Base-by-base conservation (phyloP, 2,797 vertebrate genomes). In the Craterocephalus amniculus region DNA sequence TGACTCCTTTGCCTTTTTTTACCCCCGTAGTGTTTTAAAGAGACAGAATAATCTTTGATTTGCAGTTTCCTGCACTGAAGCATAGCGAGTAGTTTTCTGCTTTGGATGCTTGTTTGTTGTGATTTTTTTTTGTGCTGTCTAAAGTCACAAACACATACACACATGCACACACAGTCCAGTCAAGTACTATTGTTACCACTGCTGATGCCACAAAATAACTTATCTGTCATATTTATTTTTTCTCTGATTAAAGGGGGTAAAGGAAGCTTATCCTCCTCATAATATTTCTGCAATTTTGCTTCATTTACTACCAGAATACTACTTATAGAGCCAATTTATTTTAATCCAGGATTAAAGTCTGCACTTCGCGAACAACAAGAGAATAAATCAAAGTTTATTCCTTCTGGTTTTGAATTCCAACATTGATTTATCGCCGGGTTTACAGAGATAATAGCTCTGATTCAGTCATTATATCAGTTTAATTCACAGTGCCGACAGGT, bases 1-100 rank as follows among this genome's bases (percentile, higher is more conserved):
- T 70, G 76, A 85, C 77, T 82, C 70, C 31, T 61, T 77, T 14
- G 35, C 69, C 75, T 65, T 82, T 65, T 82, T 77, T 76, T 1
- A 72, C 61, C 61, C 64, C 60, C 4, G 71, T 79, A 35, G 59
- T 71, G 77, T 87, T 86, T 83, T 61, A 75, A 80, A 74, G 61
- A 84, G 59, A 70, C 32, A 0, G 68, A 72, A 67, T 68, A 76
- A 74, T 77, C 7, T 32, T 70, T 83, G 69, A 78, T 78, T 77
- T 82, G 60, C 58, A 78, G 58, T 78, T 70, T 66, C 4, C 1
- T 11, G 2, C 35, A 45, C 32, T 20, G 58, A 72, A 29, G 48
- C 57, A 51, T 48, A 13, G 6, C 0, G 2, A 54, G 32, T 65
- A 74, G 31, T 58, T 64, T 10, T 16, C 43, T 49, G 38, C 32